A percentile compares a stretch with the other conserved stretches of the same genome.
Conservation (phyloP, 1,140 invertebrate genomes). For the Monochamus saltuarius region DNA sequence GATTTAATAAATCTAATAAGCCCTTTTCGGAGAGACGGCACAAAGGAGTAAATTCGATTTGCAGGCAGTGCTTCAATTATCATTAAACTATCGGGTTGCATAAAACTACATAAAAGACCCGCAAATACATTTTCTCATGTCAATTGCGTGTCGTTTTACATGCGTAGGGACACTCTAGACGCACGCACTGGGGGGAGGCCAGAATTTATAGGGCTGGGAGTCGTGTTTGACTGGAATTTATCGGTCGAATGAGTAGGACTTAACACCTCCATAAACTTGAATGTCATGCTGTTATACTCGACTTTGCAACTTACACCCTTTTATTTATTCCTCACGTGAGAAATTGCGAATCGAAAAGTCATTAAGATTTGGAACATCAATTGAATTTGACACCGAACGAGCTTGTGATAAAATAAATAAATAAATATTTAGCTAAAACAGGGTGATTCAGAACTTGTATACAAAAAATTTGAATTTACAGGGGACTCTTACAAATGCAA, state of each 20-base stretch:
- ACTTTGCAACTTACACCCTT: neutral
- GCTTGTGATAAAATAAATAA: no score
- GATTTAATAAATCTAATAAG: constrained; percentile 17
- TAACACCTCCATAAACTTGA: constrained; percentile 31
- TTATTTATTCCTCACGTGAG: neutral
- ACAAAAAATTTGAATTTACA: no score
- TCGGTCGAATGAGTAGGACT: constrained; percentile 20
- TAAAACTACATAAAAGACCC: constrained; percentile 7
- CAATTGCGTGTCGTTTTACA: constrained; percentile 21
- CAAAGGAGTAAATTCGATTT: constrained; percentile 13
- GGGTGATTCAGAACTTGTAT: no score
- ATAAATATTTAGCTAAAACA: no score
- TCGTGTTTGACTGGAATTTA: constrained; percentile 25
- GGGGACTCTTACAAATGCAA: no score
- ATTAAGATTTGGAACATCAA: no score
- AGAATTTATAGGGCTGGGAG: constrained; percentile 10
- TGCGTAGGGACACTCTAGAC: constrained; percentile 12
- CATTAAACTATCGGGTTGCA: constrained; percentile 24
- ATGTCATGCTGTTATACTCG: constrained; percentile 13
- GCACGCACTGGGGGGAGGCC: neutral
- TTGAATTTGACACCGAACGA: no score
- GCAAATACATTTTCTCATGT: constrained; percentile 20
- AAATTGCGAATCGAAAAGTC: neutral
- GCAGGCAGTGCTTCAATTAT: constrained; percentile 11
- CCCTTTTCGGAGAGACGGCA: neutral